Evolutionary conservation across 2,113 vertebrate genomes (phyloP).

Genomic region (Gobio gobio): DNA sequence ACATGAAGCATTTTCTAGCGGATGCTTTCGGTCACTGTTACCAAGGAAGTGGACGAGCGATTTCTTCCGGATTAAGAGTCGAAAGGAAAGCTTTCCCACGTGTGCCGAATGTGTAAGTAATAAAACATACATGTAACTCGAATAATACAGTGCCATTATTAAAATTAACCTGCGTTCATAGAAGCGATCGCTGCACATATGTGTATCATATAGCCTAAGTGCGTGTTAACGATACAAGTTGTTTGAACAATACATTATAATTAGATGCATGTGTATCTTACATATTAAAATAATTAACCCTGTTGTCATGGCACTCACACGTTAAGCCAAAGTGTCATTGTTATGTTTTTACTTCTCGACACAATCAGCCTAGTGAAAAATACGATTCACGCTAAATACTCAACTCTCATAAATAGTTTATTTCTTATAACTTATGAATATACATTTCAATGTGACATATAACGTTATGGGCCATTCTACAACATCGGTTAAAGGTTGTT

Average conservation of each 20-base stretch:
- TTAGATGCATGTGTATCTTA: background rate
- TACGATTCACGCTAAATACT: too few relatives aligned
- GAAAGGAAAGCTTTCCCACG: background rate
- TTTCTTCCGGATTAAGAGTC: slow-evolving; percentile 46
- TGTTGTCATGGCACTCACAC: background rate
- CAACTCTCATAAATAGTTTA: background rate
- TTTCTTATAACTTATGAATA: background rate
- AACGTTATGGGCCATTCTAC: background rate
- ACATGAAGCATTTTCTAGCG: too few relatives aligned
- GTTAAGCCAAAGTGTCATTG: background rate
- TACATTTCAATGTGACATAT: background rate
- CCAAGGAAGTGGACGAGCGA: background rate
- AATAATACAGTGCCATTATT: background rate
- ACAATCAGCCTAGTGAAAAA: background rate
- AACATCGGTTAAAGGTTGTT: too few relatives aligned
- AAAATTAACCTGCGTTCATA: background rate
- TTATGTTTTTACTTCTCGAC: background rate
- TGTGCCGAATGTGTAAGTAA: slow-evolving; percentile 41
- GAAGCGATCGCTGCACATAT: background rate
- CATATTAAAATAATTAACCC: background rate
- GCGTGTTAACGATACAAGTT: background rate
- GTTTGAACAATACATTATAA: background rate
- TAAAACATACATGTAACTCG: background rate
- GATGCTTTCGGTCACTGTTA: background rate
- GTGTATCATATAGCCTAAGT: too few relatives aligned